A percentile compares a stretch with the other conserved stretches of the same genome.
Evolutionary conservation across 2,888 invertebrate genomes (phyloP).

Genomic region (Lithodes maja): DNA sequence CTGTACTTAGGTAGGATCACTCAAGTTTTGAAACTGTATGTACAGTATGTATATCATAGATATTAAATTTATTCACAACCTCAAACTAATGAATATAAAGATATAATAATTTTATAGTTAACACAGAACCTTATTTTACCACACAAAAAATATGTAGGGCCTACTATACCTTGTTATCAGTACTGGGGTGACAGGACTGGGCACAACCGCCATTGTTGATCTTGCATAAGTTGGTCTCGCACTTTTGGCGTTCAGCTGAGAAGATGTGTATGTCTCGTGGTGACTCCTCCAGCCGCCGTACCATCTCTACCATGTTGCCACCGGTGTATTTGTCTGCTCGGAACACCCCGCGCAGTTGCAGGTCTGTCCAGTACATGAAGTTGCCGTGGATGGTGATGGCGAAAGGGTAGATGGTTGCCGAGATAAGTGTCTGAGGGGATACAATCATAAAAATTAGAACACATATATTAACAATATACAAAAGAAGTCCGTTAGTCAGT

Average conservation of each 20-base stretch:
- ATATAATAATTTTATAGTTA: too few species aligned
- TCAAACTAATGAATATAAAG: too few species aligned
- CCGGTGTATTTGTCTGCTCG: constrained; percentile 97
- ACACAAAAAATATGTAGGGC: too few species aligned
- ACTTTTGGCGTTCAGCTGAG: constrained; percentile 85
- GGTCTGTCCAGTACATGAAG: constrained; percentile 97
- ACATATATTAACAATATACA: too few species aligned
- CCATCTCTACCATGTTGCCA: constrained; percentile 94
- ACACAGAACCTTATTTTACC: too few species aligned
- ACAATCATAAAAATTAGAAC: too few species aligned
- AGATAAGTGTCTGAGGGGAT: constrained; percentile 79
- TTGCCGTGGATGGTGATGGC: constrained; percentile 92
- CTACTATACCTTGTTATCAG: constrained; percentile 81
- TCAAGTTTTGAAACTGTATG: too few species aligned
- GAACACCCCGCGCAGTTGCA: constrained; percentile 94
- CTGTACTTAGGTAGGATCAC: too few species aligned
- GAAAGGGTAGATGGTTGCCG: constrained; percentile 96
- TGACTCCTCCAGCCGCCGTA: constrained; percentile 92
- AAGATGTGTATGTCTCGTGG: constrained; percentile 94
- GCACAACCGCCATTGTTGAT: constrained; percentile 95
- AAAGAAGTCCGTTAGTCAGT: too few species aligned
- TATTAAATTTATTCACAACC: too few species aligned
- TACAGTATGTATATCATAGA: too few species aligned
- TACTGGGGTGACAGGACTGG: constrained; percentile 92
- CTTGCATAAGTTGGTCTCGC: constrained; percentile 87